A percentile compares a stretch with the other conserved stretches of the same genome.
These are phyloP conservation scores for Scyliorhinus canicula DNA, from an alignment of 2,797 vertebrate species.

Conservation along the genomic window DNA sequence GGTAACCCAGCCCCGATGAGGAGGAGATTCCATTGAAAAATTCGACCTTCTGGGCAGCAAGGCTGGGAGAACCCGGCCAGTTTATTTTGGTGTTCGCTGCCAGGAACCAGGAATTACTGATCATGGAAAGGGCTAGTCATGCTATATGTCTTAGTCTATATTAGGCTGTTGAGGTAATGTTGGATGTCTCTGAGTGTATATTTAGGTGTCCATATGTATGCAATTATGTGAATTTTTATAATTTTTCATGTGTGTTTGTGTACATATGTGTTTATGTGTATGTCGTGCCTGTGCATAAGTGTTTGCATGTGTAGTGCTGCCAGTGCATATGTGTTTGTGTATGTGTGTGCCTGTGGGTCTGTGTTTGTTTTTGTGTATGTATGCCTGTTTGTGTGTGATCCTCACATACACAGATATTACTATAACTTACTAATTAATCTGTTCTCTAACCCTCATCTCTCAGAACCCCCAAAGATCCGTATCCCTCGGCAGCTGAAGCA, in stretches of 20 bases:
- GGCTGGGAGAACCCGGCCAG: neutral
- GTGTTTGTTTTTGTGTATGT: neutral
- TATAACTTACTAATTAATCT: neutral
- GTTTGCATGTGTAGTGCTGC: no score
- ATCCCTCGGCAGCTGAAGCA: slow-evolving; percentile 91
- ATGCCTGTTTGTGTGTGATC: neutral
- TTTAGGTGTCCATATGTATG: no score
- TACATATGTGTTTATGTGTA: no score
- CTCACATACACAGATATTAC: neutral
- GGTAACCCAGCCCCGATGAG: neutral
- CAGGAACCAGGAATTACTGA: neutral
- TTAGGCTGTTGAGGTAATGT: neutral
- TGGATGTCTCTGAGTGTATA: neutral
- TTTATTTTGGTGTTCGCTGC: neutral
- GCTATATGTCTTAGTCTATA: neutral
- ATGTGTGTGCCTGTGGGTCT: neutral
- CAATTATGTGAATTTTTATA: neutral
- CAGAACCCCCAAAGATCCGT: slow-evolving; percentile 94
- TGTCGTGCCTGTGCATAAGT: neutral
- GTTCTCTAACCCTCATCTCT: neutral
- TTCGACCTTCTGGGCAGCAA: neutral
- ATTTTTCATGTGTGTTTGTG: neutral
- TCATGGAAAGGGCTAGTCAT: neutral
- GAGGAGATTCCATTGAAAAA: neutral
- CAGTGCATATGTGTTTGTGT: neutral